Evolutionary conservation across 2,888 invertebrate genomes (phyloP).

Genomic region (Muscina levida): DNA sequence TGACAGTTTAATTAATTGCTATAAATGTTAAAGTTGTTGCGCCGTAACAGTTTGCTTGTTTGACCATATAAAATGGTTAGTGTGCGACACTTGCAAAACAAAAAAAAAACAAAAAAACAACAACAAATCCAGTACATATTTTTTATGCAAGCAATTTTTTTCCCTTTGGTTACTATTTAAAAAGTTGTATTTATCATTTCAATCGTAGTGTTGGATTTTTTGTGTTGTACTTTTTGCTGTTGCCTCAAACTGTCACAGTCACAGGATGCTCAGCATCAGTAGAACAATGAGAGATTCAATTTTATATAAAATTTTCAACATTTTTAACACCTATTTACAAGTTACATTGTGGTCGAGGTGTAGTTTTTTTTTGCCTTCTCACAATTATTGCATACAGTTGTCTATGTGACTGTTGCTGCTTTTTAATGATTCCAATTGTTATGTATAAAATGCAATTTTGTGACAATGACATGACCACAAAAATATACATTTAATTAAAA

Average conservation of each 20-base stretch:
- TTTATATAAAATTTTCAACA: too few species aligned
- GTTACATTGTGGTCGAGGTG: constrained; percentile 12
- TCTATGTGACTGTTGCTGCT: constrained; percentile 19
- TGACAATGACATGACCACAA: constrained; percentile 10
- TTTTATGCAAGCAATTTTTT: too few species aligned
- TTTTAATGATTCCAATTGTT: constrained; percentile 30
- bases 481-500: constrained; percentile 24
- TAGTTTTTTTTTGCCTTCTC: too few species aligned
- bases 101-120: not conserved
- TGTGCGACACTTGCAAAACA: too few species aligned
- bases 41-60: too few species aligned
- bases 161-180: constrained; percentile 13
- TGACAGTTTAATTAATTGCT: constrained; percentile 64
- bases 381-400: not conserved
- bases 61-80: too few species aligned
- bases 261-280: not conserved
- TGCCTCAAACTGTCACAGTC: not conserved
- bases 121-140: not conserved
- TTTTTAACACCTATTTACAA: constrained; percentile 8
- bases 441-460: not conserved
- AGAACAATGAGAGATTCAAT: too few species aligned
- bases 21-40: constrained; percentile 34
- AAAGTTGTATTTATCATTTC: constrained; percentile 23
- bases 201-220: too few species aligned
- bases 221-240: too few species aligned